Percentiles rank a stretch among this genome's conserved stretches.
Conservation (phyloP, 2,888 invertebrate species). For the Andrena bicolor region DNA sequence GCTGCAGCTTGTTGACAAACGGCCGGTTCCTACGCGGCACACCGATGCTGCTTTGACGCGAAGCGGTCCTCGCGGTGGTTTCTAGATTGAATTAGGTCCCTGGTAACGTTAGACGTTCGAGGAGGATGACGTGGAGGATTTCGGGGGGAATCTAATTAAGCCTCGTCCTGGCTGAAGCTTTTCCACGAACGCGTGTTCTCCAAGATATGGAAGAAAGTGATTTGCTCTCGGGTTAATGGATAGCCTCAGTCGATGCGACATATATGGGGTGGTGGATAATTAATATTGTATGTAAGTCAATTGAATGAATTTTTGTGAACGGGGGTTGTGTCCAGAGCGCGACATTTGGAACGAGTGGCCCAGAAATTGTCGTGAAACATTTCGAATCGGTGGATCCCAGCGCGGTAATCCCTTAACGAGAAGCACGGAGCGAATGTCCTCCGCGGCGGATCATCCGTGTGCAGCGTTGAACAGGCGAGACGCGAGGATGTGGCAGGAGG, state of each 20-base stretch:
- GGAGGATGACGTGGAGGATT: not conserved
- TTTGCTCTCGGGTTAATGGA: not conserved
- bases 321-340: too few species aligned
- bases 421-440: constrained; percentile 36
- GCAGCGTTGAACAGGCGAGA: constrained; percentile 26
- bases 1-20: constrained; percentile 65
- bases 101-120: constrained; percentile 25
- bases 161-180: not conserved
- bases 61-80: constrained; percentile 15
- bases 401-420: not conserved
- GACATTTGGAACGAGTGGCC: too few species aligned
- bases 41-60: constrained; percentile 54
- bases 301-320: too few species aligned
- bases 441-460: constrained; percentile 35
- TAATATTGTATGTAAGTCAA: too few species aligned
- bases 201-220: constrained; percentile 5
- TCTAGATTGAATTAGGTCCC: constrained; percentile 53
- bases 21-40: constrained; percentile 41
- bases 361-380: not conserved
- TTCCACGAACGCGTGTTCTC: not conserved
- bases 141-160: constrained; percentile 35
- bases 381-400: not conserved
- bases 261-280: too few species aligned
- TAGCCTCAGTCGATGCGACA: too few species aligned
- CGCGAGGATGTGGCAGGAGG: constrained; percentile 52